These are phyloP conservation scores for Anas flavirostris DNA, from an alignment of 2,797 vertebrate genomes.

Conservation along the genomic window DNA sequence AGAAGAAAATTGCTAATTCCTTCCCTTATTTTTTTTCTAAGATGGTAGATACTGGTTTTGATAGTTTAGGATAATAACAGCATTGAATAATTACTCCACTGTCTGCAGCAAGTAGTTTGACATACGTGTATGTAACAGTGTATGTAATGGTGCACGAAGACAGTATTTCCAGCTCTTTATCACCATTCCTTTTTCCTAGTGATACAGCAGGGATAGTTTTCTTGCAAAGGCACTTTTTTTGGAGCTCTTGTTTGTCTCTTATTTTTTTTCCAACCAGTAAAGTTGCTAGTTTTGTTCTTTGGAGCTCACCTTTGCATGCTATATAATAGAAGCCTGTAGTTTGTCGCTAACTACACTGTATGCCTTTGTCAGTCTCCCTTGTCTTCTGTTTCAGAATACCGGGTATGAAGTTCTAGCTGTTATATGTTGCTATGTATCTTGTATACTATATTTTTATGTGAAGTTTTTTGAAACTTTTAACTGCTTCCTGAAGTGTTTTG, in stretches of 20 bases:
- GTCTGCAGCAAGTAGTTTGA: not conserved
- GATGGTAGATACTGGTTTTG: not conserved
- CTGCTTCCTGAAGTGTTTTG: not conserved
- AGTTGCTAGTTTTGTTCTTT: not conserved
- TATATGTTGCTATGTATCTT: not conserved
- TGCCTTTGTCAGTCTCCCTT: not conserved
- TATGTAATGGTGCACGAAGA: not conserved
- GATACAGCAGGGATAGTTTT: not conserved
- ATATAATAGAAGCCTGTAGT: not conserved
- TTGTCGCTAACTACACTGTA: not conserved
- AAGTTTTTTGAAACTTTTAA: not conserved
- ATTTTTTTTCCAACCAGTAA: too few species aligned
- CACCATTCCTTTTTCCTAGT: not conserved
- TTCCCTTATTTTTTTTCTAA: not conserved
- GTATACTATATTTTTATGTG: not conserved
- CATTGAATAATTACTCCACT: not conserved
- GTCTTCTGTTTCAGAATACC: not conserved
- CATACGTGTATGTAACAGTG: fast-evolving
- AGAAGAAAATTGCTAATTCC: not conserved
- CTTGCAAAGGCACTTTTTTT: not conserved
- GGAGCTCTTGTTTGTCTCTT: not conserved
- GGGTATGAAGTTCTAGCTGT: not conserved
- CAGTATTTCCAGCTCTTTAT: not conserved
- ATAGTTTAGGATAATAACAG: not conserved
- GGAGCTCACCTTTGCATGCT: not conserved